Base-by-base conservation (phyloP, 2,797 vertebrate species). In the Lacerta agilis region DNA sequence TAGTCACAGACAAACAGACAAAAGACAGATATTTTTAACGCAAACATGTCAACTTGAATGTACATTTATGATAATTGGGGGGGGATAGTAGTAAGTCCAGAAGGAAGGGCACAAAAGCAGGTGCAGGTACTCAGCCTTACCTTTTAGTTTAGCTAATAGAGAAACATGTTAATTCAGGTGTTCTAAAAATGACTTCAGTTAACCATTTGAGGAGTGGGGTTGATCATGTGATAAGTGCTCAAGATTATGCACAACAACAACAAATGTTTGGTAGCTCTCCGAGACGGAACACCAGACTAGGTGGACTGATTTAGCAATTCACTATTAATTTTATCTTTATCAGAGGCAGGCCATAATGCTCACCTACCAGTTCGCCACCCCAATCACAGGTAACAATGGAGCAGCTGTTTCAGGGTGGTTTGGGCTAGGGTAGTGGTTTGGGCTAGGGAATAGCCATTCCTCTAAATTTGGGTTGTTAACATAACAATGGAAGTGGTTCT, bases 21-120 rank as follows among this genome's bases (percentile, higher is more conserved):
- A 79, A 92, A 0, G 58, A 49, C 79, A 87, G 43, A 93, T 89
- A 94, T 93, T 90, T 93, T 91, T 91, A 93, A 90, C 80, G 86
- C n/a, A 67, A 67, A 67, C 13, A 55, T 38, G 55, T 25, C 64
- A 66, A 36, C 4, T 4, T 61, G 29, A 73, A 45, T 38, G 10
- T 49, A 29, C 15, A 66, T 83, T 86, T 10, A 29, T 61, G n/a
- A 58, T 45, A 64, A 73, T 66, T 66, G 64, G 58, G 33, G 33
- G 80, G 27, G 25, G 66, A 33, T 29, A 29, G 69, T 43, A 78
- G 69, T 43, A 78, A 79, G 20, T 43, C 67, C 67, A 27, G 27
- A 27, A 43, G 33, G 8, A 85, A 49, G 45, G 15, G 41, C 18
- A 72, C 66, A 84, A 36, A 64, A 38, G n/a, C 71, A 77, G 61